These are phyloP conservation scores for Leptopilina drosophilae DNA, from an alignment of 2,888 invertebrate genomes.

Conservation along the genomic window DNA sequence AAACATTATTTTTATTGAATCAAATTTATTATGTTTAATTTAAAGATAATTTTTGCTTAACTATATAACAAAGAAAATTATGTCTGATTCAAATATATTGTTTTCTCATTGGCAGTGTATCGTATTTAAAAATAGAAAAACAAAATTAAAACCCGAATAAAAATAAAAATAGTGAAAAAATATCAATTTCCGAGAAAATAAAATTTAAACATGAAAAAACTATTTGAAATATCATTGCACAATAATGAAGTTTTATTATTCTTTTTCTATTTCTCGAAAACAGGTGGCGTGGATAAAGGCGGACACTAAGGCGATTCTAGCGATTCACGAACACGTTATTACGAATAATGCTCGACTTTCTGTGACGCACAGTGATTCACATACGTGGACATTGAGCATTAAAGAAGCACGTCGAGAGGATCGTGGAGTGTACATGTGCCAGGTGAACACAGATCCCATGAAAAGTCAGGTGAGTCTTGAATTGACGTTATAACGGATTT, in stretches of 20 bases:
- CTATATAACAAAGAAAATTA: too few relatives aligned
- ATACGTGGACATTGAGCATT: slow-evolving; percentile 95
- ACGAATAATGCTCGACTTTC: slow-evolving; percentile 93
- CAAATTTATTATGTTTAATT: too few relatives aligned
- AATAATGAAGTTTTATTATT: slow-evolving; percentile 52
- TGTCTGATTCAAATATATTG: too few relatives aligned
- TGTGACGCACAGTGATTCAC: slow-evolving; percentile 94
- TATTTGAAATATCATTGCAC: not conserved
- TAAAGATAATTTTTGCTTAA: too few relatives aligned
- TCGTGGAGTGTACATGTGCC: slow-evolving; percentile 95
- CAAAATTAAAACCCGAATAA: too few relatives aligned
- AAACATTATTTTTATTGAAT: too few relatives aligned
- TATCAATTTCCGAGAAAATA: too few relatives aligned
- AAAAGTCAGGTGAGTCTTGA: slow-evolving; percentile 88
- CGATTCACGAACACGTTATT: slow-evolving; percentile 95
- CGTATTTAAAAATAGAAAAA: too few relatives aligned
- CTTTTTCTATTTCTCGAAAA: slow-evolving; percentile 57
- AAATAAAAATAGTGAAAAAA: too few relatives aligned
- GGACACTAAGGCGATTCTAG: slow-evolving; percentile 94
- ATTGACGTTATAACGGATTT: slow-evolving; percentile 7
- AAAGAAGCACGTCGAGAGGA: slow-evolving; percentile 91
- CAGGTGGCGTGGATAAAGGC: slow-evolving; percentile 98
- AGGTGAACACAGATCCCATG: slow-evolving; percentile 96
- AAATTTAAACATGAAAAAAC: not conserved
- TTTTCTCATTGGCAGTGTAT: too few relatives aligned